phyloP scores from a whole-genome alignment of 2,113 vertebrate genomes.

The Callipepla californica region DNA sequence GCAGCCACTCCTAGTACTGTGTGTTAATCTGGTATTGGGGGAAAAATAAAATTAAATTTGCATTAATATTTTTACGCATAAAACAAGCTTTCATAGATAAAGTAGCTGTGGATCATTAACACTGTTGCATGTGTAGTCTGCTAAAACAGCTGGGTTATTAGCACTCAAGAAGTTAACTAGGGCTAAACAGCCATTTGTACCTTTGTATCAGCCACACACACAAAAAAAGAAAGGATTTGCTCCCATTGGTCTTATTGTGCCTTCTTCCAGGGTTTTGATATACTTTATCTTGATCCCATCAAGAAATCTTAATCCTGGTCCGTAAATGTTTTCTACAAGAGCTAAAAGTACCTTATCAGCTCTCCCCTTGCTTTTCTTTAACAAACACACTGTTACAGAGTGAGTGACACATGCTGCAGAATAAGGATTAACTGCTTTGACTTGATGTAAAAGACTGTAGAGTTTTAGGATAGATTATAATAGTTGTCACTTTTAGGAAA shows the following conservation, averaged over 20 bases:
- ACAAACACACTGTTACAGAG: slow-evolving; percentile 3
- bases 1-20: not conserved
- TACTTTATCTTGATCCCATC: slow-evolving; percentile 40
- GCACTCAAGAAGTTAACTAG: not conserved
- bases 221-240: not conserved
- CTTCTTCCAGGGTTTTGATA: slow-evolving; percentile 1
- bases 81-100: not conserved
- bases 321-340: not conserved
- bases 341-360: slow-evolving; percentile 15
- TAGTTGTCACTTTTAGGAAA: slow-evolving; percentile 15
- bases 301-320: slow-evolving; percentile 38
- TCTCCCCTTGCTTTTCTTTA: slow-evolving; percentile 20
- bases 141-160: not conserved
- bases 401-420: not conserved
- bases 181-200: not conserved
- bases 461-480: slow-evolving; percentile 10
- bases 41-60: not conserved
- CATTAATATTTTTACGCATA: not conserved
- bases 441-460: not conserved
- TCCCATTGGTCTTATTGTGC: not conserved
- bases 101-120: not conserved
- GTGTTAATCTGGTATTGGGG: not conserved
- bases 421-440: not conserved
- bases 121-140: not conserved
- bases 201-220: not conserved